Conservation (phyloP, 2,113 vertebrate genomes). For the Bufo gargarizans region DNA sequence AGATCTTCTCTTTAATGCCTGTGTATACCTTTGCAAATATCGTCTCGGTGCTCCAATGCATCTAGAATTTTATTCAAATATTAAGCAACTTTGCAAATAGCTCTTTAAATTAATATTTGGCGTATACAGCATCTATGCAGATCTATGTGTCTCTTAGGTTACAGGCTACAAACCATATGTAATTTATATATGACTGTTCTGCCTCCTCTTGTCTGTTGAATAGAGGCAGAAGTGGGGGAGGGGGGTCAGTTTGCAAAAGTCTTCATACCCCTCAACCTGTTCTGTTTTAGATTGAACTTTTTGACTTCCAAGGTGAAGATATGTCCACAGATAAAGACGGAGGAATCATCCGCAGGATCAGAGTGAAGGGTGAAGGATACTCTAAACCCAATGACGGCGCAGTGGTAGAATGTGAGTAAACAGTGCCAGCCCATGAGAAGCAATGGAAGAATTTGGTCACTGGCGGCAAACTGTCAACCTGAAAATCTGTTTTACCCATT, state of each 20-base stretch:
- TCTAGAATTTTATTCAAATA: no score
- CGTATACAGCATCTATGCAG: no score
- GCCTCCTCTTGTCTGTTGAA: no score
- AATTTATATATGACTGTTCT: no score
- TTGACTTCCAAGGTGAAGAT: conserved; percentile 93
- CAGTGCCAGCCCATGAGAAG: neutral
- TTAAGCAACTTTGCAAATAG: no score
- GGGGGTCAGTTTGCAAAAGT: neutral
- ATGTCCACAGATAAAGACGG: conserved; percentile 90
- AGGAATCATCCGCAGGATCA: conserved; percentile 88
- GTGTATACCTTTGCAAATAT: no score
- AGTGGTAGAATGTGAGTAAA: conserved; percentile 84
- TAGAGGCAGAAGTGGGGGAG: neutral
- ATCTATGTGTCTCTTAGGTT: no score
- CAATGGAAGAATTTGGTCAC: neutral
- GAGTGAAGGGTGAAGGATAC: conserved; percentile 88
- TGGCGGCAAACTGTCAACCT: neutral
- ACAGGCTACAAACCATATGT: no score
- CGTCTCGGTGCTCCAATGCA: no score
- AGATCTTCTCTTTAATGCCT: no score
- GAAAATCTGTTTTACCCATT: no score
- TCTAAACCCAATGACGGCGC: conserved; percentile 93
- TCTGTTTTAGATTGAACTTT: conserved; percentile 85
- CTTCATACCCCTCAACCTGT: neutral
- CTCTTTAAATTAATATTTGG: no score